Conservation (phyloP, 1,140 invertebrate genomes). For the Ceratoteleas bidentatus region DNA sequence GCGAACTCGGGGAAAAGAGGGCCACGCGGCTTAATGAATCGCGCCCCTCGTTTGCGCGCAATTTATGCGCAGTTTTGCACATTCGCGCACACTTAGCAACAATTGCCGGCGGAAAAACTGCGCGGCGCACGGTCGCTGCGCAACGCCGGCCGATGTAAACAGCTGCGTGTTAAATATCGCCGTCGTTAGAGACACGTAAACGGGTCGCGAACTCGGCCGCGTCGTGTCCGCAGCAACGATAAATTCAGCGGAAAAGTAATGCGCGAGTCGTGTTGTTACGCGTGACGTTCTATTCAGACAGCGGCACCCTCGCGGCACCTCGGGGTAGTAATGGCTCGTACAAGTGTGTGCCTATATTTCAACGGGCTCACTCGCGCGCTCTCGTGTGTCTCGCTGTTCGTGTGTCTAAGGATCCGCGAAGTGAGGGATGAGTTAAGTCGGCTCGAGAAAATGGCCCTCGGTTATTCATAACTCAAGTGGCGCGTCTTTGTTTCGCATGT, state of each 20-base stretch:
- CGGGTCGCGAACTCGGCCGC: conserved; percentile 57
- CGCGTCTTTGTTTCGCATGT: conserved; percentile 66
- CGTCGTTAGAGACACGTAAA: conserved; percentile 49
- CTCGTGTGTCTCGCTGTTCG: conserved; percentile 60
- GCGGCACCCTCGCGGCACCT: conserved; percentile 58
- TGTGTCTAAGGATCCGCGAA: conserved; percentile 62
- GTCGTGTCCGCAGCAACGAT: conserved; percentile 62
- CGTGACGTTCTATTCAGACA: conserved; percentile 71
- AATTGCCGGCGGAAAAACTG: background rate
- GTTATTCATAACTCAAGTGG: conserved; percentile 63
- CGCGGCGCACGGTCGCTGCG: background rate
- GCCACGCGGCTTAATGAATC: no score
- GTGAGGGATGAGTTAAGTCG: conserved; percentile 54
- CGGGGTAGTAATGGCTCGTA: conserved; percentile 72
- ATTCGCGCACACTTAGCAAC: background rate
- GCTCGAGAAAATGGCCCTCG: conserved; percentile 60
- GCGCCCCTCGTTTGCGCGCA: background rate
- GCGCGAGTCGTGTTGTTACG: conserved; percentile 71
- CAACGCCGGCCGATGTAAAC: conserved; percentile 12
- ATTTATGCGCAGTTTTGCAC: conserved; percentile 4
- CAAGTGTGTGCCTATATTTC: conserved; percentile 71
- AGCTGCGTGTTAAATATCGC: conserved; percentile 37
- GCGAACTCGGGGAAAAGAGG: no score
- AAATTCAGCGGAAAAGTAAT: conserved; percentile 74
- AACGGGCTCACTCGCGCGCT: conserved; percentile 62